A percentile compares a stretch with the other conserved stretches of the same genome.
phyloP scores from a whole-genome alignment of 2,113 vertebrate genomes.

The Heterocephalus glaber region DNA sequence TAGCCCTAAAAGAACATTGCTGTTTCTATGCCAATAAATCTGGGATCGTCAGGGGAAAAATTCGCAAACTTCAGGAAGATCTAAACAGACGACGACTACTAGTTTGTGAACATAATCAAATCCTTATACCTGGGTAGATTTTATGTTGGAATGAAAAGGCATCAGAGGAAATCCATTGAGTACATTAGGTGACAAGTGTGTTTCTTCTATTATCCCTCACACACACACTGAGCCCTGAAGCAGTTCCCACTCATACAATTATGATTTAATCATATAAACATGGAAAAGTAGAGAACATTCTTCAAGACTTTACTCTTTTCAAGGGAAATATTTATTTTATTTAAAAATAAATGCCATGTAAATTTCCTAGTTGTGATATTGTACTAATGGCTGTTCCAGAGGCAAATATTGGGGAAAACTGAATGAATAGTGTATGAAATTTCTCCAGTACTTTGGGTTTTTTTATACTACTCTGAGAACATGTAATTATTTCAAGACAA shows the following conservation, averaged over 20 bases:
- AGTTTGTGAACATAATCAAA: background rate
- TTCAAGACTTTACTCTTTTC: background rate
- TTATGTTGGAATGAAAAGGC: slow-evolving; percentile 4
- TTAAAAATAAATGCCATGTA: background rate
- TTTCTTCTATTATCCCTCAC: background rate
- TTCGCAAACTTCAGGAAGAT: too few species aligned
- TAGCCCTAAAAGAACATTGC: too few species aligned
- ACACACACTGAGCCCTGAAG: background rate
- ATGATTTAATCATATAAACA: background rate
- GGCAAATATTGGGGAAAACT: background rate
- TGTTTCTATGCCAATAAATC: too few species aligned
- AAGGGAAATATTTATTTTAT: background rate
- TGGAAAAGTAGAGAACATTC: slow-evolving; percentile 6
- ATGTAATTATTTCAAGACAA: slow-evolving; percentile 5
- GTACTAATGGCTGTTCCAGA: background rate
- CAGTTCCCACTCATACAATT: background rate
- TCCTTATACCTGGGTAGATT: background rate
- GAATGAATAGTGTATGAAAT: background rate
- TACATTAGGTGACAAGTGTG: background rate
- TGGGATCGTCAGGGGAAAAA: too few species aligned
- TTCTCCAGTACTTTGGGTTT: background rate
- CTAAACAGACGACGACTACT: too few species aligned
- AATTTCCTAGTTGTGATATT: background rate
- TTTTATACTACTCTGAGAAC: background rate
- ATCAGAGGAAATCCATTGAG: background rate